Percentiles rank a stretch among this genome's conserved stretches.
Conservation (phyloP, 2,888 invertebrate species). For the Linyphia triangularis region DNA sequence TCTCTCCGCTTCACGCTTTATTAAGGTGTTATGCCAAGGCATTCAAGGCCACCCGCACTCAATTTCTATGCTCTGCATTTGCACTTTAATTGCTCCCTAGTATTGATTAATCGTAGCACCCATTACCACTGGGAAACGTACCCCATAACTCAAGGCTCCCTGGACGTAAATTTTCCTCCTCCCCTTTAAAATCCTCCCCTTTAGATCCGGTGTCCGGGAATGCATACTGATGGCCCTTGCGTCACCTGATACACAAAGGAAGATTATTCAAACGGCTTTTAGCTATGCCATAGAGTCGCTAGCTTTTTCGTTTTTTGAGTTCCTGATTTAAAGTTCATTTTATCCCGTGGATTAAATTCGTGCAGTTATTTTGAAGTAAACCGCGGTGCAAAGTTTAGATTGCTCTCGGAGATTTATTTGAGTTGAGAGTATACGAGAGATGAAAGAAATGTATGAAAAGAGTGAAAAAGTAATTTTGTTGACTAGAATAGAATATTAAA, state of each 20-base stretch:
- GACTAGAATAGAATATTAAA: too few relatives aligned
- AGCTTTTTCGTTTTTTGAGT: not conserved
- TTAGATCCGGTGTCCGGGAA: conserved; percentile 71
- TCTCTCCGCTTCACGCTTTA: conserved; percentile 67
- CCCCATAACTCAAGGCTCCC: conserved; percentile 59
- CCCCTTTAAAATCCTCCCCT: conserved; percentile 17
- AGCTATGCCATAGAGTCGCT: not conserved
- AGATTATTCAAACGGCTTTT: conserved; percentile 66
- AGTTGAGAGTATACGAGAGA: not conserved
- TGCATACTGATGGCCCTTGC: conserved; percentile 68
- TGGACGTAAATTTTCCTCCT: conserved; percentile 63
- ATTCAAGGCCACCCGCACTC: conserved; percentile 54
- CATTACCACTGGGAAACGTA: conserved; percentile 72
- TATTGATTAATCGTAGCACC: conserved; percentile 75
- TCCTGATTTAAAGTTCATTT: not conserved
- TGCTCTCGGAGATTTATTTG: not conserved
- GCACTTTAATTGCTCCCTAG: conserved; percentile 69
- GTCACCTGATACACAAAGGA: conserved; percentile 60
- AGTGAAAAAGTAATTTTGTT: too few relatives aligned
- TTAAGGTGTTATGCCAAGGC: conserved; percentile 68
- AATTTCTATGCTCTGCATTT: conserved; percentile 55
- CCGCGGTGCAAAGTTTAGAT: too few relatives aligned
- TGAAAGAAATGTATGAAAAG: too few relatives aligned
- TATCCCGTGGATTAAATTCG: not conserved
- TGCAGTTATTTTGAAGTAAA: not conserved